Evolutionary conservation across 2,113 vertebrate genomes (phyloP), one percentile per base, ranked within the genome.

Genomic region (Myiozetetes cayanensis): DNA sequence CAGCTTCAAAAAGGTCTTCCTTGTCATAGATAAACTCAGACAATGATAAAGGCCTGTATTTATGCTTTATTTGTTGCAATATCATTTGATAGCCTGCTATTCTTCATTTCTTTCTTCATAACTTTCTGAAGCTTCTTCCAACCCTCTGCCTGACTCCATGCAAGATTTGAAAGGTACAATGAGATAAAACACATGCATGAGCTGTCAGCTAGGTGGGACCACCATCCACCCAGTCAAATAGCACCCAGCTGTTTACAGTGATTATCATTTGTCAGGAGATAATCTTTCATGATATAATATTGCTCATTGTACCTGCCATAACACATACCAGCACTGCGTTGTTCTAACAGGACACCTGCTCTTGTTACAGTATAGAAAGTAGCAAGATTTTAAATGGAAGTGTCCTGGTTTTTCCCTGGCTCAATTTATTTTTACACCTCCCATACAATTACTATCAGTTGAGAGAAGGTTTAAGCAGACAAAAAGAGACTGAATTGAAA

Each of bases 201-300:
- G 33, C 81, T 94, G 90, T 97, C 87, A 83, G 18, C 84, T 94
- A 92, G 95, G 52, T 94, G 90, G 89, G 96, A 97, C 96, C 87
- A 96, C 96, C 96, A 96, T 84, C 73, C 88, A 79, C 15, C 30
- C 87, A 50, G 91, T 89, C 93, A 96, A 52, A 68, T 17, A 94
- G 73, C 95, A 92, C 95, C 90, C 82, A 70, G 14, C 41, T 58
- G 96, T 97, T 97, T 97, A 96, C 33, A 93, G 70, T 92, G 85
- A 87, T 80, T 76, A 83, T 93, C 95, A 89, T 92, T 80, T 95
- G 58, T 96, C 62, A 76, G 80, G 56, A 87, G 85, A 53, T 86
- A 90, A 97, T 97, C 93, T 93, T 90, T 80, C 82, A 75, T 21
- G 78, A 71, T 71, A 81, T 85, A 75, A 63, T 49, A 95, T 72